Percentiles rank a stretch among this genome's conserved stretches.
Evolutionary conservation across 2,888 invertebrate genomes (phyloP).

Genomic region (Campopleginae sp.): DNA sequence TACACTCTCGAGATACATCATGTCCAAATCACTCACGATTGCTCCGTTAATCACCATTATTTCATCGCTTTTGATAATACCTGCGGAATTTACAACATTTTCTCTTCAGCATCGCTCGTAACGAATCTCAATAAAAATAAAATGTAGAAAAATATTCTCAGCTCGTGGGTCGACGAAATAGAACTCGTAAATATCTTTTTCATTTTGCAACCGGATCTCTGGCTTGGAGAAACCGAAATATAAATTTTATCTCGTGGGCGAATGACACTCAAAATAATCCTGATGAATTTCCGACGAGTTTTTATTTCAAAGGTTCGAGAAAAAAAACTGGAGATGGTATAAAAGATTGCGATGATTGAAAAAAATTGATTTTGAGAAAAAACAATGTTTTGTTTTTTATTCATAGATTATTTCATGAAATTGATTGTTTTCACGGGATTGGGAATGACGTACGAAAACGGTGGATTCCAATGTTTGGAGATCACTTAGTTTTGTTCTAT

Average conservation of each 20-base stretch:
- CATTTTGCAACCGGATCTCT: too few relatives aligned
- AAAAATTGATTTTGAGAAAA: background rate
- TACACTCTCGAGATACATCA: slow-evolving; percentile 99
- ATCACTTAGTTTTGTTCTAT: slow-evolving; percentile 24
- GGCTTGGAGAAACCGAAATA: too few relatives aligned
- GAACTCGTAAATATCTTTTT: too few relatives aligned
- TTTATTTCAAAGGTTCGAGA: background rate
- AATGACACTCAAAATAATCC: background rate
- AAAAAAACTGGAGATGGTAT: background rate
- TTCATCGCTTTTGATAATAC: slow-evolving; percentile 98
- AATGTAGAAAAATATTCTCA: slow-evolving; percentile 10
- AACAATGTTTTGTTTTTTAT: background rate
- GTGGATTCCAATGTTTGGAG: background rate
- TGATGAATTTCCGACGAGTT: background rate
- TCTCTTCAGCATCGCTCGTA: slow-evolving; percentile 24
- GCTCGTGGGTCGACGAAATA: background rate
- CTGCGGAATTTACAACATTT: slow-evolving; percentile 85
- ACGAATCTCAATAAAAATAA: slow-evolving; percentile 4
- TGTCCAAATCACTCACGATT: slow-evolving; percentile 98
- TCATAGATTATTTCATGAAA: background rate
- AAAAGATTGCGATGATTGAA: background rate
- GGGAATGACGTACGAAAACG: background rate
- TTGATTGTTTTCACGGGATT: background rate
- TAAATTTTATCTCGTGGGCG: background rate
- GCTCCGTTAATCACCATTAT: slow-evolving; percentile 99